Percentiles rank a stretch among this genome's conserved stretches.
Conservation (phyloP, 2,888 invertebrate species). For the Punctoribates punctum region DNA sequence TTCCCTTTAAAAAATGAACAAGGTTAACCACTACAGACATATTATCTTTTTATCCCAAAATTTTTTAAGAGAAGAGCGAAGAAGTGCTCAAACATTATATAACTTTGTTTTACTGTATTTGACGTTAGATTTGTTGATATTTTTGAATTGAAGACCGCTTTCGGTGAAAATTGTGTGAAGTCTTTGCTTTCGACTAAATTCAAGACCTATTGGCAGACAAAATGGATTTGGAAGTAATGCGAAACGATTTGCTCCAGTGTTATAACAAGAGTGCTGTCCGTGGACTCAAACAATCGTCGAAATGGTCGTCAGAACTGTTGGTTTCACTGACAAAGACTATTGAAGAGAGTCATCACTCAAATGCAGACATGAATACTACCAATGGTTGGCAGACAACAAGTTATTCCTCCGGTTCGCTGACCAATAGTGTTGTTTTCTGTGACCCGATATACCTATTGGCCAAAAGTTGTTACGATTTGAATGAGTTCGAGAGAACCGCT, state of each 20-base stretch:
- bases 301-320: constrained; percentile 44
- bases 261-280: constrained; percentile 20
- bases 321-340: constrained; percentile 20
- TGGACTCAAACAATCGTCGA: constrained; percentile 40
- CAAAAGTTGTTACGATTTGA: constrained; percentile 70
- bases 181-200: no score
- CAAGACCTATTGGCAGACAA: no score
- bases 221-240: constrained; percentile 29
- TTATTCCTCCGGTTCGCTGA: no score
- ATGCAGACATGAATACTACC: not conserved
- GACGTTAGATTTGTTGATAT: no score
- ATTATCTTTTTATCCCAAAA: no score
- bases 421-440: not conserved
- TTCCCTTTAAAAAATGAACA: no score
- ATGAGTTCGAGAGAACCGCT: constrained; percentile 77
- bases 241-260: constrained; percentile 35
- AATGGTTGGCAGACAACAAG: not conserved
- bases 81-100: no score
- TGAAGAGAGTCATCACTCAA: not conserved
- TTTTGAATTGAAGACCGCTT: no score
- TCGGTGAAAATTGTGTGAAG: no score
- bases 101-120: no score
- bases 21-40: no score
- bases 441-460: constrained; percentile 43
- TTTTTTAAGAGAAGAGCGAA: no score